Evolutionary conservation across 2,113 vertebrate species (phyloP), one percentile per base, ranked within the genome.

Genomic region (Hippolais icterina): DNA sequence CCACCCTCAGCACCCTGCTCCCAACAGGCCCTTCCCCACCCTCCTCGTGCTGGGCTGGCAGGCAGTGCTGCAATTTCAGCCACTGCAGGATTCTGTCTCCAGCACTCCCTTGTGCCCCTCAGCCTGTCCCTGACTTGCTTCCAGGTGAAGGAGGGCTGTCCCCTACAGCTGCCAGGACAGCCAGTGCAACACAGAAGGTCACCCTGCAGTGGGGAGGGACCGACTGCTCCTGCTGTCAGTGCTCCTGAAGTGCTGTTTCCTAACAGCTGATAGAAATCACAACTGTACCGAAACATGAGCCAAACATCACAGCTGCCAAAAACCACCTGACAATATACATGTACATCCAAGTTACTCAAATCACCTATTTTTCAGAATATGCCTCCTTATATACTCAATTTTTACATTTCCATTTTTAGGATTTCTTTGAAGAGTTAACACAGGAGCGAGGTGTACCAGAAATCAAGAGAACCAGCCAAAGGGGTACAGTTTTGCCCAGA

Each of bases 21-120:
- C n/a, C n/a, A n/a, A n/a, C n/a, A n/a, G n/a, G n/a, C n/a, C n/a
- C n/a, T n/a, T n/a, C 28, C 81, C 29, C 33, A 3, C 1, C 7
- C 20, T 11, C 15, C 5, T 2, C 0, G 0, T 4, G 46, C 10
- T 3, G 14, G 70, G 33, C 60, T 75, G 60, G 56, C 10, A 10
- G 42, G 37, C 7, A 1, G 17, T 0, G 22, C 84, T 39, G 17
- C 11, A 14, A 5, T 1, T 8, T 2, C 63, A 16, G 37, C 9
- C 13, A 4, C 47, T 4, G 68, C n/a, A n/a, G 19, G 9, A 11
- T 24, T 15, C 47, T 17, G 18, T 6, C 21, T 24, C 2, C 52
- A 27, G 46, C 65, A 14, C 25, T 1, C 24, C 20, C 4, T 9
- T 4, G 47, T 54, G 74, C 24, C 6, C 49, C 21, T 21, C 70